phyloP scores from a whole-genome alignment of 1,140 invertebrate genomes.

The Anthonomus grandis region DNA sequence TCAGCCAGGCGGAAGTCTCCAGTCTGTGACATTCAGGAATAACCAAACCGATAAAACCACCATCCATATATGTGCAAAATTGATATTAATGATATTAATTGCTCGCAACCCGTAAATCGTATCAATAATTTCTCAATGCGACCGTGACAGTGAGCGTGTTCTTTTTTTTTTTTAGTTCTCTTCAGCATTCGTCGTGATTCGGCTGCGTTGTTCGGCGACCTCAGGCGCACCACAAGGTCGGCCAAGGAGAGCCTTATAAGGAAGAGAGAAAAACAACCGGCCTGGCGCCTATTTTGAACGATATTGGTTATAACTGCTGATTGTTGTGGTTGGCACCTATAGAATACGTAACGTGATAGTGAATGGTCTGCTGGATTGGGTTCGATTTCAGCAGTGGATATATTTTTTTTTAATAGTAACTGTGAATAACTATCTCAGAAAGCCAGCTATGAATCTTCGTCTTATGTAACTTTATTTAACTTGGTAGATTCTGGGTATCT shows the following conservation, averaged over 20 bases:
- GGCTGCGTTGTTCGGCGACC: conserved; percentile 9
- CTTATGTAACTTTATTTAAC: no score
- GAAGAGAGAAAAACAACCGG: conserved; percentile 16
- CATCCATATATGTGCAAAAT: conserved; percentile 21
- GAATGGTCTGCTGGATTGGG: no score
- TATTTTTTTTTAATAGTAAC: no score
- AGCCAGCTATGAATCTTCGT: no score
- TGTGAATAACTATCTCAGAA: no score
- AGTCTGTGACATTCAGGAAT: no score
- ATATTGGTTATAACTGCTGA: no score
- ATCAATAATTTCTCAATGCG: conserved; percentile 17
- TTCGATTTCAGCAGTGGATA: no score
- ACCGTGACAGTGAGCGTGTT: conserved; percentile 17
- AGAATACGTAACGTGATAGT: no score
- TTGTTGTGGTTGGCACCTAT: no score
- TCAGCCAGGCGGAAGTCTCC: conserved; percentile 9
- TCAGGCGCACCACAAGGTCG: conserved; percentile 19
- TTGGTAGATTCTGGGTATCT: no score
- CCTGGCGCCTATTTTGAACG: conserved; percentile 20
- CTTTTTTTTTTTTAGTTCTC: conserved; percentile 9
- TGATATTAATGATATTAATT: conserved; percentile 27
- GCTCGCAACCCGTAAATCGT: conserved; percentile 4
- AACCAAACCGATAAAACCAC: background rate
- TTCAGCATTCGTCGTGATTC: conserved; percentile 8
- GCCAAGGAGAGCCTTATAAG: conserved; percentile 24